Percentiles rank a stretch among this genome's conserved stretches.
Conservation (phyloP, 2,113 vertebrate species). For the Noturus placidus region DNA sequence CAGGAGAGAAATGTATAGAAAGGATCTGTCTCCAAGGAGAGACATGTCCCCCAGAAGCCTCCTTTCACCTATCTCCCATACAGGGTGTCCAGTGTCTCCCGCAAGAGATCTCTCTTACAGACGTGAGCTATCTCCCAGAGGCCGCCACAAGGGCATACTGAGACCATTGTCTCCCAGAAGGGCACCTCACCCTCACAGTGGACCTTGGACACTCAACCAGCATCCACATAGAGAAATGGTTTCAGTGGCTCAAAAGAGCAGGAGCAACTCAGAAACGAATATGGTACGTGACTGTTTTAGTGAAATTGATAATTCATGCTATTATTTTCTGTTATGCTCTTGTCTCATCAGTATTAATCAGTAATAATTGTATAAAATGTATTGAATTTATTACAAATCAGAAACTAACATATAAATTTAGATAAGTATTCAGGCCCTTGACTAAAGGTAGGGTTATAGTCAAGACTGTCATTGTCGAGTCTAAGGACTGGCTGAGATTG, state of each 20-base stretch:
- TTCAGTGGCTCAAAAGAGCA: slow-evolving; percentile 70
- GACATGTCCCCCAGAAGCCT: slow-evolving; percentile 77
- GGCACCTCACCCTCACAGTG: slow-evolving; percentile 82
- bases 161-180: slow-evolving; percentile 86
- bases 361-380: neutral
- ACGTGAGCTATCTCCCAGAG: slow-evolving; percentile 89
- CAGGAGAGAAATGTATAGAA: slow-evolving; percentile 80
- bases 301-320: neutral
- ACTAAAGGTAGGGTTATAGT: neutral
- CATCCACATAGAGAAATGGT: slow-evolving; percentile 81
- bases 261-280: slow-evolving; percentile 61
- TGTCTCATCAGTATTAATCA: neutral
- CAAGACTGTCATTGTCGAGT: neutral
- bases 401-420: neutral
- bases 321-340: neutral
- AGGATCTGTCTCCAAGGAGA: slow-evolving; percentile 89
- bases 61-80: slow-evolving; percentile 67
- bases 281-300: slow-evolving; percentile 60
- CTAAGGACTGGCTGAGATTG: neutral
- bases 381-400: neutral
- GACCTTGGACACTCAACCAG: slow-evolving; percentile 78
- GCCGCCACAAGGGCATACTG: slow-evolving; percentile 83
- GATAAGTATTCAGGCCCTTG: neutral
- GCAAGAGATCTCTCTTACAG: slow-evolving; percentile 76
- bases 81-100: slow-evolving; percentile 81